A percentile compares a stretch with the other conserved stretches of the same genome.
phyloP scores from a whole-genome alignment of 2,113 vertebrate genomes.

The Fulmarus glacialis region DNA sequence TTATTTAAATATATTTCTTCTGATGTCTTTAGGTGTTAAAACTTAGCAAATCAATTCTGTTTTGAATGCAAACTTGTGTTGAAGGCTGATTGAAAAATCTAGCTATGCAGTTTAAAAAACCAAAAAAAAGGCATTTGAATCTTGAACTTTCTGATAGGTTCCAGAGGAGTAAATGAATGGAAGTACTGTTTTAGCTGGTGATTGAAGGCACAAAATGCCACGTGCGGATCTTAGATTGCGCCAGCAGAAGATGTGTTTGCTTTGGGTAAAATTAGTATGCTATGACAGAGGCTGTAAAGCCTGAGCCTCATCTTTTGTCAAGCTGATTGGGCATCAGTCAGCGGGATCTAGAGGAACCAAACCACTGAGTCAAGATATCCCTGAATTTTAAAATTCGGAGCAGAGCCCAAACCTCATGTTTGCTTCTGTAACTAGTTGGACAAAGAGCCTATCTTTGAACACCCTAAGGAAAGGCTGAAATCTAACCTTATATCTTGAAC shows the following conservation, averaged over 20 bases:
- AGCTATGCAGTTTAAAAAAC: background rate
- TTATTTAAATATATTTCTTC: background rate
- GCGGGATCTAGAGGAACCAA: background rate
- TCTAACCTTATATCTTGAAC: background rate
- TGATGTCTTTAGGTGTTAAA: background rate
- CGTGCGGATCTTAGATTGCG: rapidly evolving
- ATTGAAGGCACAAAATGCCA: background rate
- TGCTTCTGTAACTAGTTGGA: background rate
- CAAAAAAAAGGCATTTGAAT: background rate
- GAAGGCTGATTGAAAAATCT: background rate
- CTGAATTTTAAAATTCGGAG: background rate
- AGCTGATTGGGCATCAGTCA: background rate
- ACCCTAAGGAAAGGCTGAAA: background rate
- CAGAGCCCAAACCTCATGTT: background rate
- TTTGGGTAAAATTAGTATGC: background rate
- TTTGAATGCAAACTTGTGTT: background rate
- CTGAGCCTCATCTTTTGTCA: background rate
- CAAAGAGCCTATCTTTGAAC: background rate
- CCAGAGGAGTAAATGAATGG: background rate
- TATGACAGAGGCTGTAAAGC: background rate
- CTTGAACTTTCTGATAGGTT: background rate
- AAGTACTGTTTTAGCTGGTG: background rate
- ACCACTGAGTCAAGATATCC: background rate
- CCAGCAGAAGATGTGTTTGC: background rate
- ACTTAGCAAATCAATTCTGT: background rate